Evolutionary conservation across 2,113 vertebrate genomes (phyloP).

Genomic region (Turnix velox): DNA sequence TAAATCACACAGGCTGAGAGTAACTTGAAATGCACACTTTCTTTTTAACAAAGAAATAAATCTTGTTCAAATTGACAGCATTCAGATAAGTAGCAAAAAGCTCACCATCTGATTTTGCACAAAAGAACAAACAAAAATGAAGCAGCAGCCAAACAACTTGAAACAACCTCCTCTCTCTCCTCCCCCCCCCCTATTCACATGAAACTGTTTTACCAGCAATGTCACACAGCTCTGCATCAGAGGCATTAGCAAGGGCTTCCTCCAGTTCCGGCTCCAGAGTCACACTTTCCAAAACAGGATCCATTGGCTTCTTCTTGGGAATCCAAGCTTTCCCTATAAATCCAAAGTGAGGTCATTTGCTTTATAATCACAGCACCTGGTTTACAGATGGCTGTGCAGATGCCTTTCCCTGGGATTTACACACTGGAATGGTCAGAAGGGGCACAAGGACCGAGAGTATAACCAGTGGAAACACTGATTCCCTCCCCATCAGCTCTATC

Average conservation of each 20-base stretch:
- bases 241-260: slow-evolving; percentile 91
- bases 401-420: not conserved
- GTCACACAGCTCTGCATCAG: slow-evolving; percentile 95
- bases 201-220: slow-evolving; percentile 85
- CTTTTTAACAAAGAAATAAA: not conserved
- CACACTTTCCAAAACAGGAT: slow-evolving; percentile 91
- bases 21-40: not conserved
- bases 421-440: not conserved
- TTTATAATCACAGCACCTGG: not conserved
- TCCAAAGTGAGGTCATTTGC: not conserved
- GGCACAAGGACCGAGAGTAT: not conserved
- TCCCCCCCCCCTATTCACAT: not conserved
- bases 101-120: not conserved
- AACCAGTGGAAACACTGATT: not conserved
- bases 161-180: too few relatives aligned
- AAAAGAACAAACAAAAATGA: not conserved
- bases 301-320: slow-evolving; percentile 86
- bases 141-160: not conserved
- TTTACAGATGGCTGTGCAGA: not conserved
- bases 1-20: not conserved
- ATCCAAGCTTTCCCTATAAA: slow-evolving; percentile 89
- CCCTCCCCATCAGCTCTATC: not conserved
- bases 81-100: not conserved
- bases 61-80: not conserved
- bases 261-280: slow-evolving; percentile 95